Base-by-base conservation (phyloP, 2,888 invertebrate species). In the Gari tellinella region DNA sequence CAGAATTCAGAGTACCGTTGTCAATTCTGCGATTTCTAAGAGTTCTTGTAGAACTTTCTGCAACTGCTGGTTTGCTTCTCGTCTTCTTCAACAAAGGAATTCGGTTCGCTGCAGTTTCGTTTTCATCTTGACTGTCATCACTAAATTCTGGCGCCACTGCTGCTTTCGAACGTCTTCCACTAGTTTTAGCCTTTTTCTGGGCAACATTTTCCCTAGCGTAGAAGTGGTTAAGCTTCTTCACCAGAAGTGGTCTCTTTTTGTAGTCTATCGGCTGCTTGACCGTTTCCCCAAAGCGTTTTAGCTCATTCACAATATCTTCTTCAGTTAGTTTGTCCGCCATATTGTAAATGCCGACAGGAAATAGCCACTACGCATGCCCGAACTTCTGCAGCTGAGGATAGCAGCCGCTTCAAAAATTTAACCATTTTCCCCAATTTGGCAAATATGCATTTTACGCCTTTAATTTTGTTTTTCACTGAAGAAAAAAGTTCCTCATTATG, bases 251-350 rank as follows among this genome's bases (percentile, higher is more conserved):
- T 23, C 88, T 68, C 60, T 81, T 86, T 58, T 79, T 84, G 25
- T 57, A 57, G 56, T 86, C 85, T 21, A 88, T 77, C 19, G 88
- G 87, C 19, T 86, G 55, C 41, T 79, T 85, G 31, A 87, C 65
- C 48, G 79, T 80, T 53, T 88, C 88, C 5, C 88, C 88, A 81
- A 80, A 86, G 37, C 80, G 75, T 45, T 73, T 63, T 57, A 88
- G 79, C 72, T 86, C 86, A 12, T 72, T 76, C 12, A 70, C 85
- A 51, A 88, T 81, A 57, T 84, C 82, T 41, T 69, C 58, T 65
- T 88, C 88, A 51, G 80, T 82, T 56, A 88, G 63, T 65, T 84
- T 82, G 60, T 86, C 86, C 84, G 88, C 87, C 88, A 88, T 88
- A 69, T 82, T 85, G 80, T 69, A 43, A n/a, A n/a, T 43, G 19